These are phyloP conservation scores for Spheniscus humboldti DNA, from an alignment of 2,797 vertebrate species.

Conservation along the genomic window DNA sequence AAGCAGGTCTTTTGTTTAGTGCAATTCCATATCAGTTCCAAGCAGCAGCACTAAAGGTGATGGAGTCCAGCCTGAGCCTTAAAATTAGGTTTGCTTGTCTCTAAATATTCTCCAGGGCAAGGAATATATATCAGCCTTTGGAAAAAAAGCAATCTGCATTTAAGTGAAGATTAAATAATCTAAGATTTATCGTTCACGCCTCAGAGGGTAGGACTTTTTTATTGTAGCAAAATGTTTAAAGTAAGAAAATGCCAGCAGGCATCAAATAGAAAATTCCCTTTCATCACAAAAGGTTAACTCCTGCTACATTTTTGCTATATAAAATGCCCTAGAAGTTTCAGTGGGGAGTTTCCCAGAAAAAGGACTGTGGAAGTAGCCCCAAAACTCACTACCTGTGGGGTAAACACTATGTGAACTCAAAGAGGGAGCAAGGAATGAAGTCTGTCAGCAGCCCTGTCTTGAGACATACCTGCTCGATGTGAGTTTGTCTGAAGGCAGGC, in stretches of 20 bases:
- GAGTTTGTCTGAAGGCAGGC: not conserved
- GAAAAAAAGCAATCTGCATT: not conserved
- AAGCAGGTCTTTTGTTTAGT: not conserved
- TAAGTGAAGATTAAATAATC: not conserved
- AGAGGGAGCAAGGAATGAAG: slow-evolving; percentile 5
- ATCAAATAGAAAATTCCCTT: not conserved
- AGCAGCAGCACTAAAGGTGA: not conserved
- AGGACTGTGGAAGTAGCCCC: not conserved
- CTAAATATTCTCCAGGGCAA: not conserved
- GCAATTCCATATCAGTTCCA: not conserved
- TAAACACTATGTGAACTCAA: not conserved
- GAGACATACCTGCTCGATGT: not conserved
- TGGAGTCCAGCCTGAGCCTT: not conserved
- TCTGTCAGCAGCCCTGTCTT: not conserved
- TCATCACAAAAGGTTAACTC: not conserved
- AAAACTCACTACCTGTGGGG: not conserved
- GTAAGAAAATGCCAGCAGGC: not conserved
- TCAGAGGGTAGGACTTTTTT: not conserved
- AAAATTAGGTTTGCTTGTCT: not conserved
- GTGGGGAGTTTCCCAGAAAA: not conserved
- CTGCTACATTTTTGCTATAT: not conserved
- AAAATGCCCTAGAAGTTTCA: not conserved
- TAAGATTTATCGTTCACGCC: not conserved
- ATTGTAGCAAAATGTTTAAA: not conserved
- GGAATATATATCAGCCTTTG: not conserved